Evolutionary conservation across 2,113 vertebrate genomes (phyloP).

Genomic region (Pelobates fuscus): DNA sequence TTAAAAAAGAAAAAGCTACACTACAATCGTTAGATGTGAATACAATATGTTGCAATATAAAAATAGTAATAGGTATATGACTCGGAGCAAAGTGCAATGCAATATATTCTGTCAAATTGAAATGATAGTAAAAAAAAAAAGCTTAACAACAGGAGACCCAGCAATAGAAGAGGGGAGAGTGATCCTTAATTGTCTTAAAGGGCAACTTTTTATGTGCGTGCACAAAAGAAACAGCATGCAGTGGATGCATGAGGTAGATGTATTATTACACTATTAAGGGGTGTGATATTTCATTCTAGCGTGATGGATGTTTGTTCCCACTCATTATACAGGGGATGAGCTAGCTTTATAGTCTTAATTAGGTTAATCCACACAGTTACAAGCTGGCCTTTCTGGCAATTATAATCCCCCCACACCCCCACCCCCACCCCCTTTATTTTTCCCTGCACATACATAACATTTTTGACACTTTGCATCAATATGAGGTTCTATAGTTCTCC

Average conservation of each 20-base stretch:
- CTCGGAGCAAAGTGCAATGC: no score
- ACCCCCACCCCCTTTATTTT: no score
- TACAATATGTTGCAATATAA: no score
- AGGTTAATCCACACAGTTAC: conserved; percentile 13
- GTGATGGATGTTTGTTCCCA: conserved; percentile 31
- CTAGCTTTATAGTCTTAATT: conserved; percentile 13
- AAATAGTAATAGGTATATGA: no score
- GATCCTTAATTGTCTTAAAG: background rate
- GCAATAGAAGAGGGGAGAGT: background rate
- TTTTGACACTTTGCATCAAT: conserved; percentile 10
- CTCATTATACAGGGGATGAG: conserved; percentile 20
- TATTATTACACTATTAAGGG: conserved; percentile 5
- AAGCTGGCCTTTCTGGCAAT: conserved; percentile 26
- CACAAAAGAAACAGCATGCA: background rate
- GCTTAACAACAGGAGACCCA: background rate
- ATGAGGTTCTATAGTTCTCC: background rate
- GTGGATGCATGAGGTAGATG: background rate
- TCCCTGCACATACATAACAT: background rate
- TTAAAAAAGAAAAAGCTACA: no score
- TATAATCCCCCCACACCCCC: no score
- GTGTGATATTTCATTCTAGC: conserved; percentile 11
- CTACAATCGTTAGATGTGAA: no score
- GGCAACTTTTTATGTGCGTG: background rate
- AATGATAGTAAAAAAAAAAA: background rate
- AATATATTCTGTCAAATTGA: no score